Base-by-base conservation (phyloP, 30 jellyfish, hydroid and myxozoan species). In the Calvadosia cruxmelitensis region DNA sequence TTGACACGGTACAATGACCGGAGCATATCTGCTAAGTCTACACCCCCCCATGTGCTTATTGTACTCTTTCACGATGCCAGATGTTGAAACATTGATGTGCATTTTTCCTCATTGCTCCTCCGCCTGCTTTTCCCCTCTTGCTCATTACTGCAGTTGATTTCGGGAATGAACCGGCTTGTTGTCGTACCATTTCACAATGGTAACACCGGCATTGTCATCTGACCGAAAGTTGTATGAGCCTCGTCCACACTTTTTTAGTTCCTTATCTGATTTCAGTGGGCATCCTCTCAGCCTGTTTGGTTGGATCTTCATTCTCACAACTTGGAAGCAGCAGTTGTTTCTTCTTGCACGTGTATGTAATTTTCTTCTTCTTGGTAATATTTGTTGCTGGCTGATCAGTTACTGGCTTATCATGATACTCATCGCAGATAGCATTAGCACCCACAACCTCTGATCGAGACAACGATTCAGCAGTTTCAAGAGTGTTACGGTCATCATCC, bases 91-190 rank as follows among this genome's bases (percentile, higher is more conserved):
- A 34, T 72, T 74, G 2, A 72, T 57, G 16, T 28, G 20, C 48
- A 29, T 62, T 57, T 63, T 32, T 61, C 75, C 23, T 53, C 33
- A 0, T 12, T 62, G n/a, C 75, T 53, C 83, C 83, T 53, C 15
- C 83, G 33, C 42, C 29, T 71, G 31, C 71, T 30, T 1, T 20
- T 42, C 52, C 70, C 31, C 33, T 30, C 31, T 3, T 29, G 49
- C 33, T 63, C 29, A 2, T 33, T 67, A 3, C 76, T n/a, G n/a
- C n/a, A n/a, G n/a, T n/a, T n/a, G n/a, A n/a, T n/a, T n/a, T n/a
- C n/a, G n/a, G n/a, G n/a, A n/a, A n/a, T 31, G 71, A 30, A 81
- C 90, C 42, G 84, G 7, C 31, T 71, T 74, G 82, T 81, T 74
- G 69, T 74, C 94, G 29, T 50, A 61, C 90, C 84, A 74, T 50